A percentile compares a stretch with the other conserved stretches of the same genome.
phyloP scores from a whole-genome alignment of 2,113 vertebrate genomes.

The Ptilonorhynchus violaceus region DNA sequence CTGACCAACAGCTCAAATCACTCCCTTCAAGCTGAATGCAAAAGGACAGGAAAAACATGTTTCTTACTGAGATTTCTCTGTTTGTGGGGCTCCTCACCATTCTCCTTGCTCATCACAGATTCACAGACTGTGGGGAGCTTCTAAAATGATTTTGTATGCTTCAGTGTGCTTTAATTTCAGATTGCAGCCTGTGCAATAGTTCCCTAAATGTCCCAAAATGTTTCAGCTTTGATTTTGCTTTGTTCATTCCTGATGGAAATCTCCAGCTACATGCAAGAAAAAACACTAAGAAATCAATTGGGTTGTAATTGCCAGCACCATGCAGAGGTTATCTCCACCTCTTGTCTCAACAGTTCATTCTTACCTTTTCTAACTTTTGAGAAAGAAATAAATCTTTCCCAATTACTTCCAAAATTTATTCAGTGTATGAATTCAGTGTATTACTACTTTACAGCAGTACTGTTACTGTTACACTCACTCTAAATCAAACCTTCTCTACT shows the following conservation, averaged over 20 bases:
- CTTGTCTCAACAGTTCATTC: neutral
- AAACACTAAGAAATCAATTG: neutral
- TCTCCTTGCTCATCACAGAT: neutral
- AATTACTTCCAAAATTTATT: neutral
- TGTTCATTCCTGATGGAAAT: neutral
- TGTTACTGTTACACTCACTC: neutral
- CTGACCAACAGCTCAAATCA: neutral
- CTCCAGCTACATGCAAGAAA: neutral
- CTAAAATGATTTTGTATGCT: neutral
- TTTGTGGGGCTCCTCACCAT: neutral
- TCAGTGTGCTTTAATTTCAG: neutral
- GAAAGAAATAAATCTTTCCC: neutral
- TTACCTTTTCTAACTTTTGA: neutral
- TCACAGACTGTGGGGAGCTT: neutral
- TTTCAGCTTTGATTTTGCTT: neutral
- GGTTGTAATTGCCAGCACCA: neutral
- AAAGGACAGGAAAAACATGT: neutral
- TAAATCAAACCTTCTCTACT: neutral
- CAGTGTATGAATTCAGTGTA: neutral
- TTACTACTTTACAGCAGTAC: neutral
- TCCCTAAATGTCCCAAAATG: neutral
- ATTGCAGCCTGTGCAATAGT: neutral
- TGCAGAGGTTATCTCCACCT: neutral
- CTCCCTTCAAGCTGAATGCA: neutral
- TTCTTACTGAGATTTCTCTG: neutral